Percentiles rank a stretch among this genome's conserved stretches.
phyloP scores from a whole-genome alignment of 2,113 vertebrate genomes.

The Nerophis ophidion region DNA sequence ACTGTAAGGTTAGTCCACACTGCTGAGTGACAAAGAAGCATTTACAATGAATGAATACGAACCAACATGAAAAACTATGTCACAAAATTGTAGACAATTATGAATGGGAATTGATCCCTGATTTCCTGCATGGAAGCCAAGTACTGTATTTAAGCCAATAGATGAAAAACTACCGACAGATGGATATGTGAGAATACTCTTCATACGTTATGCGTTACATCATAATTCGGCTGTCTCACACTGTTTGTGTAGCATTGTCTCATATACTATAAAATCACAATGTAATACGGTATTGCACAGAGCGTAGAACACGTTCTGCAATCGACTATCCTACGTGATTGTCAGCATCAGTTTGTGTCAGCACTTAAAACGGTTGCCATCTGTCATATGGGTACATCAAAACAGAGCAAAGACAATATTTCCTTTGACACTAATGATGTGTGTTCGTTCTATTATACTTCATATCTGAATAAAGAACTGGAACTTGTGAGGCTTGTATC shows the following conservation, averaged over 20 bases:
- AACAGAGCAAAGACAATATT: slow-evolving; percentile 11
- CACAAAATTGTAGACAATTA: too few species aligned
- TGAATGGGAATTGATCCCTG: too few species aligned
- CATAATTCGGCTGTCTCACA: too few species aligned
- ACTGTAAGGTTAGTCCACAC: background rate
- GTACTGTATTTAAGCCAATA: too few species aligned
- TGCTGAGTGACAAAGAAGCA: background rate
- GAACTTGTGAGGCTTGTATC: slow-evolving; percentile 21
- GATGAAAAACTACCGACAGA: too few species aligned
- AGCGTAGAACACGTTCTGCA: slow-evolving; percentile 28
- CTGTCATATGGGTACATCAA: slow-evolving; percentile 36
- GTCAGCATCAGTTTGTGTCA: slow-evolving; percentile 29
- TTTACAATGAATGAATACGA: background rate
- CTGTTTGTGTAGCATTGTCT: too few species aligned
- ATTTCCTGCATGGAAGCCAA: too few species aligned
- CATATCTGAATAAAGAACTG: slow-evolving; percentile 26
- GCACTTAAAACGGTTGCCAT: slow-evolving; percentile 33
- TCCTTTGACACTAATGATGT: slow-evolving; percentile 31
- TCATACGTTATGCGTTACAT: too few species aligned
- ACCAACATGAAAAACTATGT: slow-evolving; percentile 3
- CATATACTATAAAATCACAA: too few species aligned
- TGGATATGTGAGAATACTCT: too few species aligned
- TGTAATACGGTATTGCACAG: background rate
- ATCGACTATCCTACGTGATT: slow-evolving; percentile 4
- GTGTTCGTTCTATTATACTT: slow-evolving; percentile 9